Conservation (phyloP, 2,888 invertebrate species). For the Diarsia dahlii region DNA sequence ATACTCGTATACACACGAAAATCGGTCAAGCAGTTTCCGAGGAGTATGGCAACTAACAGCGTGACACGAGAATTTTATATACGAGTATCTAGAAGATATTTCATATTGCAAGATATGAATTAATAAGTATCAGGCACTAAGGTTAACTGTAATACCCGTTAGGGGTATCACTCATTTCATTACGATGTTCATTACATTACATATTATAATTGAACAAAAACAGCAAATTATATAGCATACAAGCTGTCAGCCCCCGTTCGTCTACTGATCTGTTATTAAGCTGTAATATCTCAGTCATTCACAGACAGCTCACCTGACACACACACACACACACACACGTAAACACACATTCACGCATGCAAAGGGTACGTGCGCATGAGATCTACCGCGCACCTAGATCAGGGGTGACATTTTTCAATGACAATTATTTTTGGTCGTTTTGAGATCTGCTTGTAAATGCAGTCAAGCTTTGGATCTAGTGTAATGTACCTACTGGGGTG, state of each 20-base stretch:
- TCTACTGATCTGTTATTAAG: slow-evolving; percentile 52
- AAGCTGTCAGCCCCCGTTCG: slow-evolving; percentile 45
- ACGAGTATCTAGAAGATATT: neutral
- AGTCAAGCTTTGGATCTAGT: neutral
- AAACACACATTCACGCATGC: slow-evolving; percentile 28
- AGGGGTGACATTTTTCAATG: slow-evolving; percentile 24
- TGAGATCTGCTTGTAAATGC: too few species aligned
- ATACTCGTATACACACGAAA: too few species aligned
- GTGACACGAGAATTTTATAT: too few species aligned
- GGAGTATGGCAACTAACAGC: too few species aligned
- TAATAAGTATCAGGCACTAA: slow-evolving; percentile 14
- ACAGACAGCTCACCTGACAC: slow-evolving; percentile 38
- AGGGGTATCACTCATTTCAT: slow-evolving; percentile 12
- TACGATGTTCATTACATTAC: slow-evolving; percentile 16
- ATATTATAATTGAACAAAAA: slow-evolving; percentile 61
- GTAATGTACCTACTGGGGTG: neutral
- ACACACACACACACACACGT: slow-evolving; percentile 3
- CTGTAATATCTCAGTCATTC: slow-evolving; percentile 48
- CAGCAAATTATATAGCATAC: slow-evolving; percentile 48
- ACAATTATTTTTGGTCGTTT: neutral
- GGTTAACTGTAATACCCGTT: slow-evolving; percentile 43
- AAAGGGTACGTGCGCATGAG: slow-evolving; percentile 59
- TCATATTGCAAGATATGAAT: neutral
- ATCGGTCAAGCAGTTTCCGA: too few species aligned
- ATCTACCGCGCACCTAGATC: slow-evolving; percentile 69